Conservation (phyloP, 2,888 invertebrate species). For the Mythimna albipuncta region DNA sequence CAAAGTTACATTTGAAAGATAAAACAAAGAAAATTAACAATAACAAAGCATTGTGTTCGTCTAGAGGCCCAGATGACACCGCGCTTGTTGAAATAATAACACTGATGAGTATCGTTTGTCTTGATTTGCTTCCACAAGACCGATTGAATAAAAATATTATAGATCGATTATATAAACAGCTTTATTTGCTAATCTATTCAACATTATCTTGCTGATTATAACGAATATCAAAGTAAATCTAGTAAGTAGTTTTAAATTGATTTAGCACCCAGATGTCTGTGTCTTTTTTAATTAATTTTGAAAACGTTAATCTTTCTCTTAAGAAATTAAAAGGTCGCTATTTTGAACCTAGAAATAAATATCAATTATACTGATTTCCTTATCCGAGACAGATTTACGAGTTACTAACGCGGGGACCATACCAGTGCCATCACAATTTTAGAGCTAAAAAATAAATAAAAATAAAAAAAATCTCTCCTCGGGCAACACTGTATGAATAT, state of each 20-base stretch:
- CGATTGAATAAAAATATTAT: neutral
- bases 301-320: neutral
- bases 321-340: too few relatives aligned
- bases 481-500: too few relatives aligned
- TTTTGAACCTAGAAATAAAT: neutral
- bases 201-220: neutral
- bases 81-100: neutral
- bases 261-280: neutral
- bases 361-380: too few relatives aligned
- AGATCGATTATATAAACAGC: neutral
- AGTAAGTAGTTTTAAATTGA: neutral
- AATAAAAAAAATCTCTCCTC: too few relatives aligned
- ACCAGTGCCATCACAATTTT: too few relatives aligned
- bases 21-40: neutral
- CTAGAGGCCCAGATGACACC: neutral
- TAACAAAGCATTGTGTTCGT: neutral
- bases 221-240: neutral
- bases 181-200: too few relatives aligned
- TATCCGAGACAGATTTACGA: too few relatives aligned
- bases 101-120: neutral
- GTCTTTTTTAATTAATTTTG: neutral
- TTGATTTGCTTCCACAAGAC: neutral
- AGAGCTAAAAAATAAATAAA: too few relatives aligned
- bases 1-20: neutral
- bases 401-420: too few relatives aligned